A percentile compares a stretch with the other conserved stretches of the same genome.
Evolutionary conservation across 2,797 vertebrate genomes (phyloP).

Genomic region (Alca torda): DNA sequence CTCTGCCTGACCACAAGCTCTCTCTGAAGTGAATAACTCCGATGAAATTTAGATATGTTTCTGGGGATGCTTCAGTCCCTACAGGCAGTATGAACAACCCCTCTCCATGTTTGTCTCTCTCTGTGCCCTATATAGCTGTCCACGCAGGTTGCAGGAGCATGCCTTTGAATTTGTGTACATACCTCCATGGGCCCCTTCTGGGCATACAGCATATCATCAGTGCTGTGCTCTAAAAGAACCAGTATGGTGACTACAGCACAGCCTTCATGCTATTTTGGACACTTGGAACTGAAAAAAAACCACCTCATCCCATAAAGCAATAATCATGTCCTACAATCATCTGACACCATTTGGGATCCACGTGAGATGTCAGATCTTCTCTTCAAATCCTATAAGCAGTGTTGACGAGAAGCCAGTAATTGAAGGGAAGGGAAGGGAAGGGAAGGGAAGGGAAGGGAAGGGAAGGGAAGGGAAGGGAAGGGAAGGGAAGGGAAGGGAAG

Average conservation of each 20-base stretch:
- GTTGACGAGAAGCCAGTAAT: neutral
- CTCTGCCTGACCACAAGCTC: neutral
- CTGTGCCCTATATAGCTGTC: neutral
- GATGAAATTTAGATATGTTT: neutral
- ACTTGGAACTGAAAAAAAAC: neutral
- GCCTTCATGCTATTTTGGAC: neutral
- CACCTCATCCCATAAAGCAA: neutral
- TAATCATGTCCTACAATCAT: neutral
- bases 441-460: no score
- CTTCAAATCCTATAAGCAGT: neutral
- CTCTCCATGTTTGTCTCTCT: neutral
- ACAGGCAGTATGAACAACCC: neutral
- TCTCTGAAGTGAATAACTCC: neutral
- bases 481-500: no score
- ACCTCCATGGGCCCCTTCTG: rapidly evolving
- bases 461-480: no score
- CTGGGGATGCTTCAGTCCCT: neutral
- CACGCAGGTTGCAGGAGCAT: neutral
- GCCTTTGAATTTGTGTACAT: neutral
- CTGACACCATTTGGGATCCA: neutral
- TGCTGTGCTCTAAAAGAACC: neutral
- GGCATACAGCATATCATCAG: neutral
- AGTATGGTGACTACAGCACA: neutral
- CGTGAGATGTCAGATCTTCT: neutral
- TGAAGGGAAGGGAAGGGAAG: no score